Conservation (phyloP, 2,113 vertebrate species). For the Dissostichus mawsoni region DNA sequence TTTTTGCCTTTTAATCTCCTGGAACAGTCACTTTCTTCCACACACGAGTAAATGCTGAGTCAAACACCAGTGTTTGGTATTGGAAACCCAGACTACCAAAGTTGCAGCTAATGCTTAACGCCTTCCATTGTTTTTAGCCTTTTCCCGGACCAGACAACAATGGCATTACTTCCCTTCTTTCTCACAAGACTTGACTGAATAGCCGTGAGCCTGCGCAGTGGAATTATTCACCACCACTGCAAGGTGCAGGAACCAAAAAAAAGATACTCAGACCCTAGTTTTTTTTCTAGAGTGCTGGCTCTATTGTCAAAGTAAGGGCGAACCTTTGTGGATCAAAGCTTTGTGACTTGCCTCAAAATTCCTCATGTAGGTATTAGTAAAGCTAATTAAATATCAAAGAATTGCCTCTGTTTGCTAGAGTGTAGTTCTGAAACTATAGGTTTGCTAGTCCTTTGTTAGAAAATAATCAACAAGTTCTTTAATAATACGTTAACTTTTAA, state of each 20-base stretch:
- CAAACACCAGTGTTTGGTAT: slow-evolving; percentile 26
- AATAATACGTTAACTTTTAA: too few species aligned
- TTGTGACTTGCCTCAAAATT: too few species aligned
- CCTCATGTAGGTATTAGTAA: not conserved
- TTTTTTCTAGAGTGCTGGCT: not conserved
- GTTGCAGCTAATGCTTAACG: slow-evolving; percentile 23
- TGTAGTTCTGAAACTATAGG: too few species aligned
- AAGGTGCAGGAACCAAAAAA: slow-evolving; percentile 8
- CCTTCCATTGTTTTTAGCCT: slow-evolving; percentile 39
- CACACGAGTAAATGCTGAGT: not conserved
- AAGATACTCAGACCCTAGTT: slow-evolving; percentile 18
- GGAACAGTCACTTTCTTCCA: too few species aligned
- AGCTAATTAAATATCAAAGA: not conserved
- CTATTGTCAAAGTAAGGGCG: not conserved
- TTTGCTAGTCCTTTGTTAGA: too few species aligned
- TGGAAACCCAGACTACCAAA: not conserved
- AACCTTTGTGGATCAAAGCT: not conserved
- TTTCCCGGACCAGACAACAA: slow-evolving; percentile 50
- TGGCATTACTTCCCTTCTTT: slow-evolving; percentile 47
- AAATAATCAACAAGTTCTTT: too few species aligned
- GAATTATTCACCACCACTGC: slow-evolving; percentile 36
- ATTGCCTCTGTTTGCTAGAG: not conserved
- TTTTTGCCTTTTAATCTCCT: too few species aligned
- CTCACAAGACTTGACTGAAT: slow-evolving; percentile 24
- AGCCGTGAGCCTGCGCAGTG: not conserved